phyloP scores from a whole-genome alignment of 2,888 invertebrate species.

The Watsonalla cultraria region DNA sequence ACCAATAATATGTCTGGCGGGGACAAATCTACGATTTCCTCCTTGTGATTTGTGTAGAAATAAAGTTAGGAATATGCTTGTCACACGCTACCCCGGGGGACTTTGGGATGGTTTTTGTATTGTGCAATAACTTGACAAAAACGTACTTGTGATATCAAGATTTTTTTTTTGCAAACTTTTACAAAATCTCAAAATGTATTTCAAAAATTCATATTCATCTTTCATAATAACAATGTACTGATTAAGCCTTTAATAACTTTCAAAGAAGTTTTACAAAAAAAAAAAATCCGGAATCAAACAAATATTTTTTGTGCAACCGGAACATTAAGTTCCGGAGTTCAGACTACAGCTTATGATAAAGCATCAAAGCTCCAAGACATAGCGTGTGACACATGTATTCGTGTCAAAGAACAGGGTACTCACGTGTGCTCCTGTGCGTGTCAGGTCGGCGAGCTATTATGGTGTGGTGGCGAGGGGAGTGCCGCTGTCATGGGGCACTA shows the following conservation, averaged over 20 bases:
- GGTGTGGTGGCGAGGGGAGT: slow-evolving; percentile 49
- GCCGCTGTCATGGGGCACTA: slow-evolving; percentile 70
- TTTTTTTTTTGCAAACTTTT: too few relatives aligned
- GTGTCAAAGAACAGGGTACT: not conserved
- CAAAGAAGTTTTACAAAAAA: too few relatives aligned
- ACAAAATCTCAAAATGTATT: too few relatives aligned
- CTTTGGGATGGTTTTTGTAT: not conserved
- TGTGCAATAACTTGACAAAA: too few relatives aligned
- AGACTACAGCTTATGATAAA: too few relatives aligned
- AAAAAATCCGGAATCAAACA: too few relatives aligned
- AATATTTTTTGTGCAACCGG: not conserved
- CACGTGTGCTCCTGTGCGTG: slow-evolving; percentile 48
- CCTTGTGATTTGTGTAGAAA: not conserved
- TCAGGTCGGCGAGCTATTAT: slow-evolving; percentile 57
- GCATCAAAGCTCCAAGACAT: not conserved
- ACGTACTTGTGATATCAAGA: too few relatives aligned
- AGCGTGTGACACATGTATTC: not conserved
- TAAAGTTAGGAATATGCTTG: not conserved
- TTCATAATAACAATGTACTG: too few relatives aligned
- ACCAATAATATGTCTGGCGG: not conserved
- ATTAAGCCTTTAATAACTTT: too few relatives aligned
- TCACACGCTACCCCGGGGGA: not conserved
- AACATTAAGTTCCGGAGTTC: not conserved
- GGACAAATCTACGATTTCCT: not conserved
- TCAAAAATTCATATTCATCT: too few relatives aligned